Percentiles rank a stretch among this genome's conserved stretches.
These are phyloP conservation scores for Tetranychus piercei DNA, from an alignment of 2,888 invertebrate species.

Conservation along the genomic window DNA sequence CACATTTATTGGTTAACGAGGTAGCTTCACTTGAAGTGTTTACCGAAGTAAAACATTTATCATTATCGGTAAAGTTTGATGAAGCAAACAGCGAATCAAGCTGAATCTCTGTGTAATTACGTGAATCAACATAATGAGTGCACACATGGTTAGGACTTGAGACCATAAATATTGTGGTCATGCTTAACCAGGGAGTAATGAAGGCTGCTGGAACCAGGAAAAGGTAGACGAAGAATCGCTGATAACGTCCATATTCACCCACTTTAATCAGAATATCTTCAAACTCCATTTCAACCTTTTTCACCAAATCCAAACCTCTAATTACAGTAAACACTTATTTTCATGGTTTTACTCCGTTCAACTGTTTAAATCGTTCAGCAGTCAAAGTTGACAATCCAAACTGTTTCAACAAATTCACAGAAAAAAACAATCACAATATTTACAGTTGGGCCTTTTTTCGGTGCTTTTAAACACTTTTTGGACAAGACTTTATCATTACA, in stretches of 20 bases:
- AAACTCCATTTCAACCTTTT: too few species aligned
- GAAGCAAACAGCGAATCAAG: slow-evolving; percentile 23
- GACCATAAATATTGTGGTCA: slow-evolving; percentile 33
- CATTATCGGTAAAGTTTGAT: background rate
- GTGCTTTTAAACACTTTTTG: too few species aligned
- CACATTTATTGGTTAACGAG: slow-evolving; percentile 38
- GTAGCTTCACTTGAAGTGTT: too few species aligned
- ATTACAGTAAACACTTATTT: too few species aligned
- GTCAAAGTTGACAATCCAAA: too few species aligned
- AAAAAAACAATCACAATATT: too few species aligned
- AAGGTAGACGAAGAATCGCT: slow-evolving; percentile 33
- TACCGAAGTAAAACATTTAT: too few species aligned
- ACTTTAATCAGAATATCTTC: slow-evolving; percentile 39
- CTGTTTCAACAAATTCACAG: too few species aligned
- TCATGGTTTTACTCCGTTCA: slow-evolving; percentile 22
- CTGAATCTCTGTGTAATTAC: background rate
- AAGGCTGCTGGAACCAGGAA: slow-evolving; percentile 42
- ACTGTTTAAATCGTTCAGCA: too few species aligned
- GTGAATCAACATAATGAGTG: slow-evolving; percentile 41
- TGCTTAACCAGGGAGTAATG: slow-evolving; percentile 41
- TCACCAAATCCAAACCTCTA: too few species aligned
- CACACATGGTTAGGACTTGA: slow-evolving; percentile 44
- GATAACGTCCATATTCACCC: slow-evolving; percentile 40
- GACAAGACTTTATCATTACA: too few species aligned
- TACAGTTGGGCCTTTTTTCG: too few species aligned